Conservation (phyloP, 92 coral and sea anemone species). For the Diadumene lineata region DNA sequence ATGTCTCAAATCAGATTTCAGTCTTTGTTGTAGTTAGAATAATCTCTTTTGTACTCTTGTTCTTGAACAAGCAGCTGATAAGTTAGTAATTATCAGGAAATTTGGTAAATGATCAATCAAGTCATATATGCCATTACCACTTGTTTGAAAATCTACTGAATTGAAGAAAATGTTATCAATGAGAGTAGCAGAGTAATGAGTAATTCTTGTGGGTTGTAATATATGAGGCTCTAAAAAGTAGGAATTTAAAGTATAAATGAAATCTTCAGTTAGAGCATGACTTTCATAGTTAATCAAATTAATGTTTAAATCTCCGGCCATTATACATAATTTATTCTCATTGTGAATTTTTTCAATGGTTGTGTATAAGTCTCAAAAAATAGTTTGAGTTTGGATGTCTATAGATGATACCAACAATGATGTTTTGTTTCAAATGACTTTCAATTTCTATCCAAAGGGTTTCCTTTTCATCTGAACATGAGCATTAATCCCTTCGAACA, state of each 20-base stretch:
- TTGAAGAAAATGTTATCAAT: constrained; percentile 64
- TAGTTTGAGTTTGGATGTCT: constrained; percentile 1
- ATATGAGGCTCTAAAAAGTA: constrained; percentile 50
- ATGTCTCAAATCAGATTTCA: no score
- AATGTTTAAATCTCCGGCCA: constrained; percentile 31
- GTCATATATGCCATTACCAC: constrained; percentile 50
- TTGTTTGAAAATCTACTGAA: constrained; percentile 44
- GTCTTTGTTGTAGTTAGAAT: neutral
- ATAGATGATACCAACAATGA: neutral
- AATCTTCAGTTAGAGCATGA: constrained; percentile 49
- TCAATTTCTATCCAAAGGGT: neutral
- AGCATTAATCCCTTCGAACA: no score
- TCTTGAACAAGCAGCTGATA: neutral
- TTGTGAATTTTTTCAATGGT: neutral
- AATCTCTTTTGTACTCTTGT: neutral
- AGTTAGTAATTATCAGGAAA: constrained; percentile 40
- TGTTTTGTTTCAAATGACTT: neutral
- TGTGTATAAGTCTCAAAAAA: neutral
- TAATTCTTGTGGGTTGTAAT: constrained; percentile 49
- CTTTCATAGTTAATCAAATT: constrained; percentile 41
- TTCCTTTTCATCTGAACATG: no score
- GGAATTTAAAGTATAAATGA: constrained; percentile 39
- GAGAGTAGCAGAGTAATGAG: constrained; percentile 54
- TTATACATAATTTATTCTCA: neutral
- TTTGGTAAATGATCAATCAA: constrained; percentile 56